phyloP scores from a whole-genome alignment of 2,888 invertebrate species.

The Clanis bilineata region DNA sequence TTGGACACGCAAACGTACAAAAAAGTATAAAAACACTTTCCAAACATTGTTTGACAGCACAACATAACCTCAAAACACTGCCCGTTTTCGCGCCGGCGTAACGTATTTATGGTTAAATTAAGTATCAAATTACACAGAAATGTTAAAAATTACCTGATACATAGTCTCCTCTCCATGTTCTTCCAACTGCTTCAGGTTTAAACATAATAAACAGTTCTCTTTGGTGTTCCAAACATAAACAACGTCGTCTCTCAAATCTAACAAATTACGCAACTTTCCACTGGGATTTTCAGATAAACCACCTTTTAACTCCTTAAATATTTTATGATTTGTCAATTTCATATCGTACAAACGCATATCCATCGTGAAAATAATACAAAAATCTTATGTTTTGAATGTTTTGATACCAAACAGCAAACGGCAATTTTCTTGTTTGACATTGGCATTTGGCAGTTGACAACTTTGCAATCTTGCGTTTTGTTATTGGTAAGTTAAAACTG shows the following conservation, averaged over 20 bases:
- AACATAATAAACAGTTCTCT: constrained; percentile 84
- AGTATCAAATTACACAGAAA: constrained; percentile 5
- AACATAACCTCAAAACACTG: constrained; percentile 50
- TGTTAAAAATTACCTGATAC: constrained; percentile 82
- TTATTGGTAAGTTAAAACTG: not conserved
- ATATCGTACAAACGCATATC: constrained; percentile 82
- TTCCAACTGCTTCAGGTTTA: constrained; percentile 81
- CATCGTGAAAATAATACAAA: constrained; percentile 62
- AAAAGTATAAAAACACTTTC: not conserved
- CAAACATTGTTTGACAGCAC: constrained; percentile 38
- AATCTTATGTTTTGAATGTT: constrained; percentile 48
- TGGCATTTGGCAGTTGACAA: constrained; percentile 38
- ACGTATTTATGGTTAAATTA: not conserved
- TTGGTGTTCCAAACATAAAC: constrained; percentile 86
- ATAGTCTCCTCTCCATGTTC: constrained; percentile 73
- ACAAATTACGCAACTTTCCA: constrained; percentile 83
- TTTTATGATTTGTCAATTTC: constrained; percentile 81
- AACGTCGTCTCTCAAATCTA: constrained; percentile 85
- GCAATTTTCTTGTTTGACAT: constrained; percentile 32
- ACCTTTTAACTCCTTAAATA: constrained; percentile 83
- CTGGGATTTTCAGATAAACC: constrained; percentile 75
- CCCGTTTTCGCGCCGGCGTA: constrained; percentile 24
- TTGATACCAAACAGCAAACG: constrained; percentile 33
- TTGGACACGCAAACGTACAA: not conserved
- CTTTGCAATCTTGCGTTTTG: constrained; percentile 31